phyloP scores from a whole-genome alignment of 2,888 invertebrate species.

The Cephus spinipes region DNA sequence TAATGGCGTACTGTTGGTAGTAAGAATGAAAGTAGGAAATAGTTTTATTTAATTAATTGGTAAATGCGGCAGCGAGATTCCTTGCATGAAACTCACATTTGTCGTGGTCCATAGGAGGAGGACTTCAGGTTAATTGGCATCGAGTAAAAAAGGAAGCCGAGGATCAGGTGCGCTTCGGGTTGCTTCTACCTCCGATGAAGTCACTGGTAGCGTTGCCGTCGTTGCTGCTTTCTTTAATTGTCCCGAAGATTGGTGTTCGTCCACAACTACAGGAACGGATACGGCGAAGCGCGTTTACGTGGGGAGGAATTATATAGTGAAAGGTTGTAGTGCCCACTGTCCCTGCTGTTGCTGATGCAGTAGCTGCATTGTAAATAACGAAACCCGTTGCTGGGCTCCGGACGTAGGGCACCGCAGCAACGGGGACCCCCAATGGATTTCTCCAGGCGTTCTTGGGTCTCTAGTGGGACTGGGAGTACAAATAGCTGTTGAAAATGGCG shows the following conservation, averaged over 20 bases:
- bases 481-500: background rate
- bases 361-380: background rate
- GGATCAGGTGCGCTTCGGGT: background rate
- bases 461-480: background rate
- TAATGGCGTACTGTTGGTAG: background rate
- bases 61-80: slow-evolving; percentile 11
- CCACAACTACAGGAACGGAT: background rate
- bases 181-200: background rate
- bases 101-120: background rate
- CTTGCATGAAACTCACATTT: slow-evolving; percentile 4
- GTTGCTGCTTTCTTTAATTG: background rate
- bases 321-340: background rate
- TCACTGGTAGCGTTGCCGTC: background rate
- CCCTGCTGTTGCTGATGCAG: background rate
- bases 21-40: slow-evolving; percentile 18
- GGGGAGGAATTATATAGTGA: background rate
- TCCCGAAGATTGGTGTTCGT: background rate
- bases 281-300: background rate
- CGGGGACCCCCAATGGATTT: background rate
- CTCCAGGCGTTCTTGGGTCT: background rate
- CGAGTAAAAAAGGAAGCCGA: background rate
- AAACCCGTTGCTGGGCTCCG: background rate
- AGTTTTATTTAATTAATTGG: background rate
- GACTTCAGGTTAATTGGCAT: background rate
- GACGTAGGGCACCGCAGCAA: background rate